Conservation (phyloP, 2,113 vertebrate genomes). For the Mohoua ochrocephala region DNA sequence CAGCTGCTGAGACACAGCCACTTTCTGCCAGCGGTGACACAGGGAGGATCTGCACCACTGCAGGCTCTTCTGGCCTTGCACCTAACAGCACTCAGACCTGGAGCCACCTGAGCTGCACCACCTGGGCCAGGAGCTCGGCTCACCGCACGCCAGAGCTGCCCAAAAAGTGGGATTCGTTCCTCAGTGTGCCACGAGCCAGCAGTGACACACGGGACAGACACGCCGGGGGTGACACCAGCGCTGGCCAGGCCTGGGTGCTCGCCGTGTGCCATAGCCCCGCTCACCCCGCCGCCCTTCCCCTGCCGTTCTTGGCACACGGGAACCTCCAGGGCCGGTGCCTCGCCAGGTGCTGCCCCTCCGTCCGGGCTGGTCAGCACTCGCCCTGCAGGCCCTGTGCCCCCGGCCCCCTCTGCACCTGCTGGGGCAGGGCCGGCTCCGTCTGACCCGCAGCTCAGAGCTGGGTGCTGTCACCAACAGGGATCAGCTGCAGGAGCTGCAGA, state of each 20-base stretch:
- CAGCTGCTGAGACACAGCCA: fast-evolving
- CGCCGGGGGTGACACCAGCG: fast-evolving
- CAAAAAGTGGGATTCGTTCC: not conserved
- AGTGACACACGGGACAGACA: not conserved
- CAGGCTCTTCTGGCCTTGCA: not conserved
- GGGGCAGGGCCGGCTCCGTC: not conserved
- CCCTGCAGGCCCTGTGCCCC: not conserved
- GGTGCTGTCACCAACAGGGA: fast-evolving
- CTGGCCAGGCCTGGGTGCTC: not conserved
- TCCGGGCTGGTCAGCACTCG: no score
- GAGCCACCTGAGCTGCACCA: fast-evolving
- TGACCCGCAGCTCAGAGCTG: not conserved
- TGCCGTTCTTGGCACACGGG: fast-evolving
- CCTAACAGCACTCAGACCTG: not conserved
- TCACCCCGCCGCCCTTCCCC: not conserved
- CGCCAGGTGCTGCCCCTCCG: no score
- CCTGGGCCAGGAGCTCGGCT: fast-evolving
- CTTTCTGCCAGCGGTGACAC: fast-evolving
- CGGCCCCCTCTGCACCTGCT: not conserved
- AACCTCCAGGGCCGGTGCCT: no score
- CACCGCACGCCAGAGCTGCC: not conserved
- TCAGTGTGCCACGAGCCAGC: not conserved
- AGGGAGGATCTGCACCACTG: not conserved
- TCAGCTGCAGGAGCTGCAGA: not conserved
- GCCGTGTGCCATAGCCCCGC: not conserved